phyloP scores from a whole-genome alignment of 1,140 invertebrate species.

The Adelges cooleyi region DNA sequence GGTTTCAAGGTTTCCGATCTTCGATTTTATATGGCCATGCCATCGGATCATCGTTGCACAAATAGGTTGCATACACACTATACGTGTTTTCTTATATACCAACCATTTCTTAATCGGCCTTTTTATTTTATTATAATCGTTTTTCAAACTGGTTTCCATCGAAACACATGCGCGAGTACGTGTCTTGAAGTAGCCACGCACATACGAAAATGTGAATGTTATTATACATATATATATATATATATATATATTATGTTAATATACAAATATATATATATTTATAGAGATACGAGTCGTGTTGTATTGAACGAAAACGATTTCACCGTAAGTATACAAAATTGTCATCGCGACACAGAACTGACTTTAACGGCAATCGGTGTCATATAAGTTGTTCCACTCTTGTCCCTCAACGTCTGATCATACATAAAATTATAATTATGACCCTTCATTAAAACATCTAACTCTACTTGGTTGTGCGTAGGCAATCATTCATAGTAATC shows the following conservation, averaged over 20 bases:
- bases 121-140: slow-evolving; percentile 9
- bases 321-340: neutral
- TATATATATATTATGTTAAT: too few relatives aligned
- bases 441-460: neutral
- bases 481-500: too few relatives aligned
- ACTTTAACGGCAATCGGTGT: too few relatives aligned
- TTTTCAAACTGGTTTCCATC: slow-evolving; percentile 19
- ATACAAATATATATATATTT: too few relatives aligned
- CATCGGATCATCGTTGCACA: neutral
- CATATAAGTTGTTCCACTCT: too few relatives aligned
- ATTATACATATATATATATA: too few relatives aligned
- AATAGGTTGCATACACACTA: neutral
- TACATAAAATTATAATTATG: neutral
- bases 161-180: neutral
- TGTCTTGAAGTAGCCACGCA: neutral
- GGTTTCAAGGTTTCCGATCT: slow-evolving; percentile 2
- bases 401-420: neutral
- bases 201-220: slow-evolving; percentile 22
- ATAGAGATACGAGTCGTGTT: too few relatives aligned
- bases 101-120: neutral
- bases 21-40: neutral
- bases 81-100: neutral
- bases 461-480: neutral
- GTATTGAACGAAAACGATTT: slow-evolving; percentile 17
- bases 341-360: too few relatives aligned